These are phyloP conservation scores for Pseudorhiza aurosa DNA, from an alignment of 30 jellyfish, hydroid and myxozoan genomes.

Conservation along the genomic window DNA sequence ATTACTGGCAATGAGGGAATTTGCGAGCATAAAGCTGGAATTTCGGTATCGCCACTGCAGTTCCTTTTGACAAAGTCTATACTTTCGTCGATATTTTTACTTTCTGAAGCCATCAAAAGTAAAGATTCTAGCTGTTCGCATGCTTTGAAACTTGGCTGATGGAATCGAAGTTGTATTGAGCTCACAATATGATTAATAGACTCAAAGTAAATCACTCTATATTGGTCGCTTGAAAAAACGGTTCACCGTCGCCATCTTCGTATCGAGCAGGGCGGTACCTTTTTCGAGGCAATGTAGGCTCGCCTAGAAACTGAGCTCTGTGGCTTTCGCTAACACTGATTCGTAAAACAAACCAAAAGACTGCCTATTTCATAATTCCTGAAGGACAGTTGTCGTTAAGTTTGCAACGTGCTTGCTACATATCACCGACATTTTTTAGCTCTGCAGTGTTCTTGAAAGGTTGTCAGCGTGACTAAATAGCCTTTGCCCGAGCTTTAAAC, in stretches of 20 bases:
- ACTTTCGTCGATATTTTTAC: conserved; percentile 12
- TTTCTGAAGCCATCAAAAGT: conserved; percentile 6
- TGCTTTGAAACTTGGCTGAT: conserved; percentile 53
- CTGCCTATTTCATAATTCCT: conserved; percentile 33
- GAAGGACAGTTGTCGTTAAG: conserved; percentile 41
- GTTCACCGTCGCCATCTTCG: conserved; percentile 34
- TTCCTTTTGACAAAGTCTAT: no score
- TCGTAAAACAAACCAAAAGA: conserved; percentile 28
- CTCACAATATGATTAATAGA: conserved; percentile 1
- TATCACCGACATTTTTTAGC: conserved; percentile 51
- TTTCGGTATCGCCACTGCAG: no score
- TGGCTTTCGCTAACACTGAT: conserved; percentile 1
- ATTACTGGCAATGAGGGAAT: no score
- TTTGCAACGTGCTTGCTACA: conserved; percentile 56
- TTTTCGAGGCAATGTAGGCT: conserved; percentile 32
- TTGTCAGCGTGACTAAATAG: conserved; percentile 67
- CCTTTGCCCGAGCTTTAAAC: conserved; percentile 57
- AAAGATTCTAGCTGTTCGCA: conserved; percentile 24
- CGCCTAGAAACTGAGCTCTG: conserved; percentile 33
- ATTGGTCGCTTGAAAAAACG: background rate
- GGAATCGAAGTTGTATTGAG: background rate
- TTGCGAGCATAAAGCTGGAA: no score
- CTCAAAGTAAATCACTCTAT: conserved; percentile 13
- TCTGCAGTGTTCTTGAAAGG: conserved; percentile 64
- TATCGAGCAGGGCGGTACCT: conserved; percentile 15